Conservation (phyloP, 2,888 invertebrate species). For the Folsomia manolachei region DNA sequence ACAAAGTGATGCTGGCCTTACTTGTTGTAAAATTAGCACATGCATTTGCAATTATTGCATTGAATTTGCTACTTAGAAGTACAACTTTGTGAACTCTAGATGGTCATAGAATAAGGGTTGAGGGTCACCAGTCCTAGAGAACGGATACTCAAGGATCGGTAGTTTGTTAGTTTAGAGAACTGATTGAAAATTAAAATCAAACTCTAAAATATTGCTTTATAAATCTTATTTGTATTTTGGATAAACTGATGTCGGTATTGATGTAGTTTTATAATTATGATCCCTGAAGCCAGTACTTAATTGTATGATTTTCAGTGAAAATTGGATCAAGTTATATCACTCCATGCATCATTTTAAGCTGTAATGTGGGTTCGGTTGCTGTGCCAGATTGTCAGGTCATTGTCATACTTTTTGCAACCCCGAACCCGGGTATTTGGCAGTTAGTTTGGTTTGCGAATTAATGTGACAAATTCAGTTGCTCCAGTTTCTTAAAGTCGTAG, state of each 20-base stretch:
- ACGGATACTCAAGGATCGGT: background rate
- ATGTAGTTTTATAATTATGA: background rate
- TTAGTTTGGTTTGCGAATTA: background rate
- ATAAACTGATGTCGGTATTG: background rate
- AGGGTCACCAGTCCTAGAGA: background rate
- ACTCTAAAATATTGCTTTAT: background rate
- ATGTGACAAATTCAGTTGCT: slow-evolving; percentile 1
- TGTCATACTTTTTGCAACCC: slow-evolving; percentile 5
- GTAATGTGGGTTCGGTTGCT: too few species aligned
- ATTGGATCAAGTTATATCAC: too few species aligned
- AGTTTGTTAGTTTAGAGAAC: background rate
- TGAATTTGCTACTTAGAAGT: background rate
- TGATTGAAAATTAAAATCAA: background rate
- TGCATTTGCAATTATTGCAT: slow-evolving; percentile 7
- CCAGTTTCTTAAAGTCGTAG: slow-evolving; percentile 1
- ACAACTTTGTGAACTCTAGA: slow-evolving; percentile 25
- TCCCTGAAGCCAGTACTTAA: too few species aligned
- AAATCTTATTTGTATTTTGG: background rate
- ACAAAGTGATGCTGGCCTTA: background rate
- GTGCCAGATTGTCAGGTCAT: background rate
- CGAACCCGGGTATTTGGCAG: slow-evolving; percentile 8
- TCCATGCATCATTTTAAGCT: too few species aligned
- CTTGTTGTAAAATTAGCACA: background rate
- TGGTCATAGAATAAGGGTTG: slow-evolving; percentile 13
- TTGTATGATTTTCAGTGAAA: too few species aligned